Percentiles rank a stretch among this genome's conserved stretches.
phyloP scores from a whole-genome alignment of 2,113 vertebrate genomes.

The Zosterops hypoxanthus region DNA sequence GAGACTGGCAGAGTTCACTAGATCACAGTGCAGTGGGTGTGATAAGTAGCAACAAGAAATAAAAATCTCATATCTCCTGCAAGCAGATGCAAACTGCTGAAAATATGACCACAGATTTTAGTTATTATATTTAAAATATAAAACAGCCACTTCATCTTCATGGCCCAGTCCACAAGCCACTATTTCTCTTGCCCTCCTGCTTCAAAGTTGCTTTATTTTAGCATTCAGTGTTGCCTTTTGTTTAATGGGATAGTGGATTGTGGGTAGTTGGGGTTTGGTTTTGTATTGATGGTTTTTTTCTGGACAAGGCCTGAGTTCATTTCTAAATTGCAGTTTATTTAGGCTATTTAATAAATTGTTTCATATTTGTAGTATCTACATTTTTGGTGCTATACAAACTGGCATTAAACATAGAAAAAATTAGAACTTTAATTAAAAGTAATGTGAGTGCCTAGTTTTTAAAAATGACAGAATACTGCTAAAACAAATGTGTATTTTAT shows the following conservation, averaged over 20 bases:
- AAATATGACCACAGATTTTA: neutral
- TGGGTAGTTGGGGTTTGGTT: neutral
- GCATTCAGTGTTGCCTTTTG: neutral
- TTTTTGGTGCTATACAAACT: neutral
- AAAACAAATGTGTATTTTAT: constrained; percentile 5
- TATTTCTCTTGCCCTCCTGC: neutral
- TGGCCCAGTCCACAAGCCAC: neutral
- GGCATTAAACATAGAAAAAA: neutral
- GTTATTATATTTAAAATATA: neutral
- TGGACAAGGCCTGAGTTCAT: neutral
- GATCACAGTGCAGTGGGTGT: neutral
- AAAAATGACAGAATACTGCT: neutral
- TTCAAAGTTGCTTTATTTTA: neutral
- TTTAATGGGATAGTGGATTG: neutral
- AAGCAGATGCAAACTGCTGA: neutral
- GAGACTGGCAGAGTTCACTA: neutral
- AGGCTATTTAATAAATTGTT: neutral
- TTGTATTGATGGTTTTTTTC: neutral
- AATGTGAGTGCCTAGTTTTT: neutral
- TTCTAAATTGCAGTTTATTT: neutral
- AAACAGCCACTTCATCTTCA: neutral
- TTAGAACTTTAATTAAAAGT: constrained; percentile 2
- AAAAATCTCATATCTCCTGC: neutral
- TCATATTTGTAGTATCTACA: neutral
- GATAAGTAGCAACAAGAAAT: neutral